Evolutionary conservation across 2,113 vertebrate genomes (phyloP).

Genomic region (Menidia beryllina): DNA sequence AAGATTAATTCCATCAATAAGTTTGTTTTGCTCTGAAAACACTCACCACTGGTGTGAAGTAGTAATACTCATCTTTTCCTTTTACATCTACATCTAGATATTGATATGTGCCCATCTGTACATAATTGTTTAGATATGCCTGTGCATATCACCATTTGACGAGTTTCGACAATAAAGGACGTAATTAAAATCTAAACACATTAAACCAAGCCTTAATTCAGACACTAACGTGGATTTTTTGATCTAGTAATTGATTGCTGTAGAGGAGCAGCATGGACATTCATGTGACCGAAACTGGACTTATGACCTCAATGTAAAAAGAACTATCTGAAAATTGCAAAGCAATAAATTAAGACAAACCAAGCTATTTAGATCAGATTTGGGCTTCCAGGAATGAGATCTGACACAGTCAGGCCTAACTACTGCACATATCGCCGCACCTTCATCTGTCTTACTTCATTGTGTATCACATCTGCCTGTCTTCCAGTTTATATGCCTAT

Average conservation of each 20-base stretch:
- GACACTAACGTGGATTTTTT: neutral
- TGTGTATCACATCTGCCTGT: too few relatives aligned
- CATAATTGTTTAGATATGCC: neutral
- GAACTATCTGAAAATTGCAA: slow-evolving; percentile 1
- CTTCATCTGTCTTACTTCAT: neutral
- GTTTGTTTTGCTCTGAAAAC: neutral
- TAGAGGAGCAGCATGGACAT: neutral
- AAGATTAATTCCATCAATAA: neutral
- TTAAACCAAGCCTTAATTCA: neutral
- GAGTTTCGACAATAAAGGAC: too few relatives aligned
- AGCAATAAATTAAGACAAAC: neutral
- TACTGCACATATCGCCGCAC: neutral
- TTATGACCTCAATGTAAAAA: slow-evolving; percentile 4
- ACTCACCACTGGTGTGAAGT: neutral
- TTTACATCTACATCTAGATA: neutral
- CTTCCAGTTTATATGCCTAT: neutral
- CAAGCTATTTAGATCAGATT: neutral
- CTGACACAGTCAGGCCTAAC: neutral
- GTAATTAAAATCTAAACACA: neutral
- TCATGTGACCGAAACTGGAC: neutral
- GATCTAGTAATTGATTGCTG: too few relatives aligned
- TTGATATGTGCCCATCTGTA: neutral
- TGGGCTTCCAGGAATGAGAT: neutral
- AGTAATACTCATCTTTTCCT: neutral
- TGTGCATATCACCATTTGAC: neutral